Base-by-base conservation (phyloP, 2,888 invertebrate genomes). In the Calameuta filiformis region DNA sequence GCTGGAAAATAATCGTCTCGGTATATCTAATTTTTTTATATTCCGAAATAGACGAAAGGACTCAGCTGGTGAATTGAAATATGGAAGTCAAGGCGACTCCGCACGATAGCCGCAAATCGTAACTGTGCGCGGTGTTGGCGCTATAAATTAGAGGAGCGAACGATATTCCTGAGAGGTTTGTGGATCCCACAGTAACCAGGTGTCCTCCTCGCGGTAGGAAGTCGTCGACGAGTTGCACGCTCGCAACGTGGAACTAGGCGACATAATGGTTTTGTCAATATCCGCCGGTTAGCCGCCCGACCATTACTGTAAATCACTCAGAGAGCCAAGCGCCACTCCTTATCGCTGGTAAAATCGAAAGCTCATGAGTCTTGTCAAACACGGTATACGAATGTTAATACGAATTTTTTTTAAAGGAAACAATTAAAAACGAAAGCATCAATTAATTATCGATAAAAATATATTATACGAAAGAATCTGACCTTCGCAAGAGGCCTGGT, bases 251-350 rank as follows among this genome's bases (percentile, higher is more conserved):
- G 71, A 34, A 71, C 71, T 71, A 34, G 33, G 71, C 15, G 71
- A 34, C 34, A 34, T 71, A 71, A 71, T 71, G 71, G 71, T 34
- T 71, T 71, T 34, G 71, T 71, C 71, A 71, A 71, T 71, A 71
- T 71, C 71, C 71, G 71, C 71, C 15, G 71, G 71, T 71, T 71
- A 71, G 71, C 71, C 71, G 71, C 71, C 31, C 31, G 71, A 34
- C 71, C 31, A 71, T 71, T 71, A 71, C 71, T 71, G 71, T 71
- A 71, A 71, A 71, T 71, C 71, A 71, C 71, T 71, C 71, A 23
- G 56, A 56, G 23, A 56, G 6, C 56, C 23, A 3, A 56, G 23
- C 56, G 23, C 56, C 71, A 34, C 12, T 71, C 34, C 71, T 71
- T 71, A 31, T 31, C 71, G 33, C 71, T 31, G 34, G 33, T 31